phyloP scores from a whole-genome alignment of 1,140 invertebrate genomes.

The Sarcophaga peregrina region DNA sequence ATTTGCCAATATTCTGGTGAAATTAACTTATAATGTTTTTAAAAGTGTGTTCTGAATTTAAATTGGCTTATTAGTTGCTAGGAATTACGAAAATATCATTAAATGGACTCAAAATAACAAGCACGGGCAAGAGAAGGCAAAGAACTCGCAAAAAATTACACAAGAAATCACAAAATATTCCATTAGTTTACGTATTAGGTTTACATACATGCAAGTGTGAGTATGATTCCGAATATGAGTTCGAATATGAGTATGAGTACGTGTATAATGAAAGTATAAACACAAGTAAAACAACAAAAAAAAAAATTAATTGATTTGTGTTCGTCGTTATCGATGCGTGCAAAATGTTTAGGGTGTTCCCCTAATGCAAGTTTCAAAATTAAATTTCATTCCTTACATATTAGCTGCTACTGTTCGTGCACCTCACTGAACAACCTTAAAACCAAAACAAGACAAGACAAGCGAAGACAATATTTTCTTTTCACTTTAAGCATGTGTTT shows the following conservation, averaged over 20 bases:
- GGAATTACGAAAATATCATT: background rate
- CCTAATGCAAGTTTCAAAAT: too few relatives aligned
- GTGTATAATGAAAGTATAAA: background rate
- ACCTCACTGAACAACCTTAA: background rate
- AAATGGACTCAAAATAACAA: background rate
- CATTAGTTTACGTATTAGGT: background rate
- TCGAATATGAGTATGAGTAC: too few relatives aligned
- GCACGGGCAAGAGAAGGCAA: background rate
- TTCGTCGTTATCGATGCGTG: background rate
- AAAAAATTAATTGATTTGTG: constrained; percentile 29
- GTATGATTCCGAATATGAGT: too few relatives aligned
- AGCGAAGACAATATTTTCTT: background rate
- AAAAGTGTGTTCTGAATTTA: constrained; percentile 7
- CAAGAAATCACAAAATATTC: background rate
- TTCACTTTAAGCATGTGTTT: constrained; percentile 21
- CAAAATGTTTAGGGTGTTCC: background rate
- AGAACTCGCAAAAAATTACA: too few relatives aligned
- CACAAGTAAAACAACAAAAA: background rate
- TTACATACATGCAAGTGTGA: background rate
- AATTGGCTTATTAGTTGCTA: constrained; percentile 25
- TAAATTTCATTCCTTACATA: too few relatives aligned
- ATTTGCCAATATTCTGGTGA: background rate
- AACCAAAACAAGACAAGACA: background rate
- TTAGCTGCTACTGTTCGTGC: too few relatives aligned
- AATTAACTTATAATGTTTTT: constrained; percentile 1